A percentile compares a stretch with the other conserved stretches of the same genome.
These are phyloP conservation scores for Herpetotheres cachinnans DNA, from an alignment of 2,113 vertebrate species.

Conservation along the genomic window DNA sequence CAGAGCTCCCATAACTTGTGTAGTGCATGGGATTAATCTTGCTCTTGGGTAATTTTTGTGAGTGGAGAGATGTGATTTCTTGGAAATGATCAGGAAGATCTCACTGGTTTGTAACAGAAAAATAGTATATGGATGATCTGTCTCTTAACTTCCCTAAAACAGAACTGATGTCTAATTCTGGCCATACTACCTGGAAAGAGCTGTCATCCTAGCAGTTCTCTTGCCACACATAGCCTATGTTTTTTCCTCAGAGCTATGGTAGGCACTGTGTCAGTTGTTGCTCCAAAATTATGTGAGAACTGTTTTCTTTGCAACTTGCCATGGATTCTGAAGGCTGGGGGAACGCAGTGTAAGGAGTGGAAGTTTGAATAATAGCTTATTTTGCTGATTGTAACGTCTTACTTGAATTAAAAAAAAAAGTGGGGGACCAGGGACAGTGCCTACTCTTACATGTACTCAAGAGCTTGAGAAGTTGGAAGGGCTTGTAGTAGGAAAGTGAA, in stretches of 20 bases:
- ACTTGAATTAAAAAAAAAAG: neutral
- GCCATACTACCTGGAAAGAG: neutral
- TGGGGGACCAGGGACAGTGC: neutral
- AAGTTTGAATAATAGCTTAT: neutral
- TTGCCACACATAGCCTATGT: neutral
- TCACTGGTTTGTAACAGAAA: neutral
- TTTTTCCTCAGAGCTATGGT: neutral
- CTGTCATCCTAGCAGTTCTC: neutral
- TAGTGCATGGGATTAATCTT: neutral
- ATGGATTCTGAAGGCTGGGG: neutral
- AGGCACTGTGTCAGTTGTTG: neutral
- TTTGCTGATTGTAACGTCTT: neutral
- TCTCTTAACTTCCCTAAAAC: neutral
- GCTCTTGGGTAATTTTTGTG: neutral
- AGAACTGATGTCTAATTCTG: neutral
- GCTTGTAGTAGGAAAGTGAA: neutral
- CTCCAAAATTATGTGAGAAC: neutral
- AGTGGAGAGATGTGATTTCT: neutral
- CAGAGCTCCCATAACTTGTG: neutral
- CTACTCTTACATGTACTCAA: neutral
- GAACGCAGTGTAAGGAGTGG: neutral
- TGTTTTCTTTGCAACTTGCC: neutral
- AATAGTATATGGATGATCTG: neutral
- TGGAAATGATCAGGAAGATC: neutral
- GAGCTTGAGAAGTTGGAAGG: neutral